Evolutionary conservation across 92 coral and sea anemone genomes (phyloP), one percentile per base, ranked within the genome.

Genomic region (Chrysogorgia sp.): DNA sequence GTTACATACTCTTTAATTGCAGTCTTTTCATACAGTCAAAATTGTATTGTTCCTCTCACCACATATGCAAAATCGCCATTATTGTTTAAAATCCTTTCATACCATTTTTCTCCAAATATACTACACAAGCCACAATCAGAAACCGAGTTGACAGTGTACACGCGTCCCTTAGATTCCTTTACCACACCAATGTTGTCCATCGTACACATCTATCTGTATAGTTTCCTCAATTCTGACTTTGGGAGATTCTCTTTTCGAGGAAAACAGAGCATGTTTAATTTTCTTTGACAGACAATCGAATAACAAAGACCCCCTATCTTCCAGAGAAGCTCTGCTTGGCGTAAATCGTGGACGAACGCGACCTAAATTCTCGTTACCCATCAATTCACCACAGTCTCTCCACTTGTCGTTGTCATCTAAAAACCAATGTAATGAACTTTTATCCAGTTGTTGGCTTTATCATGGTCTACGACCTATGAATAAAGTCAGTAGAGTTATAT

Each of bases 41-140:
- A 29, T 52, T 43, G 63, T 22, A 79, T 63, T 0, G 84, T 80
- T 32, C 84, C 84, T 17, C 30, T 30, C 67, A 69, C 28, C 14
- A 56, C 67, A 80, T n/a, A 80, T 28, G 68, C 67, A 34, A 81
- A 81, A 32, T 81, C 85, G 1, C 82, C 85, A 43, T 33, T 72
- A 23, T 52, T 7, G 37, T 81, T 68, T 10, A 49, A 32, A 28
- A 80, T 80, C 21, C 84, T 80, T 9, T 48, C 52, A 23, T 40
- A 26, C 79, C 84, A 67, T 23, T 53, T 66, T 7, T 30, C 40
- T 17, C 50, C 50, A 43, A 43, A 17, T 43, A 43, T 17, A 43
- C 59, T 52, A 17, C 59, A 52, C 17, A 52, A 52, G 59, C 59
- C 59, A 24, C 58, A 28, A 29, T 15, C 78, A 48, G 37, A 14